These are phyloP conservation scores for Theristicus caerulescens DNA, from an alignment of 2,113 vertebrate genomes.

Conservation along the genomic window DNA sequence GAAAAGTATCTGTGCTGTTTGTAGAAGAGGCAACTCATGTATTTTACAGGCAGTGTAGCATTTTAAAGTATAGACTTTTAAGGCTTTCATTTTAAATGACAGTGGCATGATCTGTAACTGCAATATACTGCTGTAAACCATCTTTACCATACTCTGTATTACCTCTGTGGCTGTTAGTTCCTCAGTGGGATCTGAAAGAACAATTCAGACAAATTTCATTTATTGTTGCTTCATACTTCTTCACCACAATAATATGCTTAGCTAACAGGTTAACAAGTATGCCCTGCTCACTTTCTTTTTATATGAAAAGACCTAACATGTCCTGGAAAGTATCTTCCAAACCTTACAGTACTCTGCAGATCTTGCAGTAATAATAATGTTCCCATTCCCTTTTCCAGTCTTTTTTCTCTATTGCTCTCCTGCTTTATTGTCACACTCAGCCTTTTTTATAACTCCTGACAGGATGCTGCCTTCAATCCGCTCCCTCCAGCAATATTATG, in stretches of 20 bases:
- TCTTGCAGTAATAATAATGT: neutral
- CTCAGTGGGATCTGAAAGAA: neutral
- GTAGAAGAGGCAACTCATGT: neutral
- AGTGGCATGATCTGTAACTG: slow-evolving; percentile 21
- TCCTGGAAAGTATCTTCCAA: neutral
- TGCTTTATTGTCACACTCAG: neutral
- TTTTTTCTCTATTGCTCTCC: neutral
- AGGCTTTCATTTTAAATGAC: slow-evolving; percentile 17
- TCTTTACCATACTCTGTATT: neutral
- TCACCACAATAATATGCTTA: neutral
- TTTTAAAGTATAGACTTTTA: slow-evolving; percentile 11
- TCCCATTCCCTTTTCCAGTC: neutral
- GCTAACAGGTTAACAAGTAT: slow-evolving; percentile 13
- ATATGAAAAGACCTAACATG: neutral
- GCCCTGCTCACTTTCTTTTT: neutral
- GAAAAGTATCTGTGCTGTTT: neutral
- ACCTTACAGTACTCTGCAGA: neutral
- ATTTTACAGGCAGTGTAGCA: neutral
- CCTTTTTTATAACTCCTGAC: neutral
- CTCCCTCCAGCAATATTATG: neutral
- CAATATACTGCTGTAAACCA: neutral
- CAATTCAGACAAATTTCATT: slow-evolving; percentile 1
- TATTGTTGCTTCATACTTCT: neutral
- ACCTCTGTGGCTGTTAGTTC: neutral
- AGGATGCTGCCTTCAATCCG: neutral